These are phyloP conservation scores for Porites lobata DNA, from an alignment of 92 coral and sea anemone species.

Conservation along the genomic window DNA sequence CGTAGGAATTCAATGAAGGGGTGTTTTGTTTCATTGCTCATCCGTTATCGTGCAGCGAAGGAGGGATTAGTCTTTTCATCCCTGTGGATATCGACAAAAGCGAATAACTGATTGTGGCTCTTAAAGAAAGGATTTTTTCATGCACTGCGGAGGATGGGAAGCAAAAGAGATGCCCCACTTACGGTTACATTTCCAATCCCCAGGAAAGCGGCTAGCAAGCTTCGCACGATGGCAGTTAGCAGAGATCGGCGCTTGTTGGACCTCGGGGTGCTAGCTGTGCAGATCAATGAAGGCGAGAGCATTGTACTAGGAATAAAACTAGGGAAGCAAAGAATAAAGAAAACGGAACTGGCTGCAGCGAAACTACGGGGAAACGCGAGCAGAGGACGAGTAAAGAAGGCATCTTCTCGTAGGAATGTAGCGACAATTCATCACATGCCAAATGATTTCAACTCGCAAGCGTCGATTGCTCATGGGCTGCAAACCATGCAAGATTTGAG, in stretches of 20 bases:
- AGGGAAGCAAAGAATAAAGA: constrained; percentile 64
- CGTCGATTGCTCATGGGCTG: not conserved
- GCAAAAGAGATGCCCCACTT: constrained; percentile 47
- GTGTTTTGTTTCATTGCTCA: constrained; percentile 28
- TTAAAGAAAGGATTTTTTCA: not conserved
- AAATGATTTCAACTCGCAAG: constrained; percentile 5
- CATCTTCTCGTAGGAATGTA: constrained; percentile 39
- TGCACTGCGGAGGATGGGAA: constrained; percentile 1
- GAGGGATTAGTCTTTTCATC: not conserved
- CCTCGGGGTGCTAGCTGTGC: constrained; percentile 91
- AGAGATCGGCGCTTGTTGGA: constrained; percentile 85
- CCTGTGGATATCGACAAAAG: constrained; percentile 4
- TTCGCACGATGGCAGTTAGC: constrained; percentile 85
- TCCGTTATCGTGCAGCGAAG: constrained; percentile 1
- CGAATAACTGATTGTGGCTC: constrained; percentile 1
- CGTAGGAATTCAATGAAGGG: constrained; percentile 34
- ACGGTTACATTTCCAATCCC: constrained; percentile 87
- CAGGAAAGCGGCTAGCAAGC: constrained; percentile 76
- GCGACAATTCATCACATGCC: constrained; percentile 53
- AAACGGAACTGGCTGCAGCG: constrained; percentile 20
- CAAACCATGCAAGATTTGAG: not conserved
- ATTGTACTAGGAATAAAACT: constrained; percentile 88
- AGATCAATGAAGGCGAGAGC: constrained; percentile 89
- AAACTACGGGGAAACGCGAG: constrained; percentile 36
- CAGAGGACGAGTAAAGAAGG: constrained; percentile 43